Conservation (phyloP, 2,888 invertebrate genomes). For the Lysandra bellargus region DNA sequence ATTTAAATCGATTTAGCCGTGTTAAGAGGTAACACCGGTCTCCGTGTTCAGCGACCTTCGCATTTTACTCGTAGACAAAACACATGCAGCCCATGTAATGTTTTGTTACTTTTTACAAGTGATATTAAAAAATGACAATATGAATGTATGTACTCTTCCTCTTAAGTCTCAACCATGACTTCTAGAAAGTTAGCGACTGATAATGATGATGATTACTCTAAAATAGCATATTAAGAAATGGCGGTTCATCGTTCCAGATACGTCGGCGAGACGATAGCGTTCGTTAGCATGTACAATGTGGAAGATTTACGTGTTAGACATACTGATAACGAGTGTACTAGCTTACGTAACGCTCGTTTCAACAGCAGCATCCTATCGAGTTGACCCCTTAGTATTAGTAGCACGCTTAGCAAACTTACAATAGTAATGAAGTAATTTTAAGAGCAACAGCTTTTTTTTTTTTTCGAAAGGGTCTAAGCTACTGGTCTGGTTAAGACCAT, state of each 20-base stretch:
- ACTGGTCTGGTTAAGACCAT: too few species aligned
- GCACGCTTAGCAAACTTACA: neutral
- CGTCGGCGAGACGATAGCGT: conserved; percentile 11
- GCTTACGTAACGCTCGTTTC: conserved; percentile 18
- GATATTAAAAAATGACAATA: too few species aligned
- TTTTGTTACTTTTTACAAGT: too few species aligned
- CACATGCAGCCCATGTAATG: too few species aligned
- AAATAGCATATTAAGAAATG: conserved; percentile 12
- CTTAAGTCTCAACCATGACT: neutral
- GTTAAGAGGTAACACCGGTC: too few species aligned
- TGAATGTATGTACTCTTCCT: neutral
- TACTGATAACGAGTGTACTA: conserved; percentile 20
- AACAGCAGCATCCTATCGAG: conserved; percentile 1
- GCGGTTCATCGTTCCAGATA: conserved; percentile 22
- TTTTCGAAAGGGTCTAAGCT: too few species aligned
- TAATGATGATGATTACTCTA: neutral
- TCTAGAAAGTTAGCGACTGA: neutral
- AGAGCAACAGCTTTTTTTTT: neutral
- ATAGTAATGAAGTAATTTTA: neutral
- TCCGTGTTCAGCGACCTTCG: too few species aligned
- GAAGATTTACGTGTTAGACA: conserved; percentile 22
- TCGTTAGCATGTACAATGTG: conserved; percentile 23
- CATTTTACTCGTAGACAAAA: too few species aligned
- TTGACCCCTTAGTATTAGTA: neutral
- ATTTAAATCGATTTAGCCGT: too few species aligned